Evolutionary conservation across 92 coral and sea anemone genomes (phyloP), one percentile per base, ranked within the genome.

Genomic region (Epizoanthus ramosus): DNA sequence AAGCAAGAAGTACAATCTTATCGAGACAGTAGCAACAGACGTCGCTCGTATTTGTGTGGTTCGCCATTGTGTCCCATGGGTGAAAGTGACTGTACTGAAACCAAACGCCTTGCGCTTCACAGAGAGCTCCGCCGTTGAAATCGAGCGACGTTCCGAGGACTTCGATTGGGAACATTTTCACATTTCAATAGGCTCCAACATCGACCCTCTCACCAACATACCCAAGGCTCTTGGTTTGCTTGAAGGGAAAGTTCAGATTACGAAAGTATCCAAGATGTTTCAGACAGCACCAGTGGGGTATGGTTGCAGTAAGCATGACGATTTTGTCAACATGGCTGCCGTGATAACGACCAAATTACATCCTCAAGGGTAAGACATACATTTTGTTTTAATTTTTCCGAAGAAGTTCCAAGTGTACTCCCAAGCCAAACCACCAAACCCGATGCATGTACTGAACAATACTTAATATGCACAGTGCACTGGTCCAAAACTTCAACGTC

Each of bases 21-120:
- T 92, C 28, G 95, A 92, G 84, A 71, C 95, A 8, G 88, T 92
- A 8, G 95, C 95, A 13, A 81, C 92, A 14, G 95, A 92, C 43
- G 88, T 92, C 10, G 95, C 92, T 16, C 91, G 95, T 24, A 86
- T 92, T 63, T 92, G 93, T 33, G 95, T 92, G 17, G 85, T 74
- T 7, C 63, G 88, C 2, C 89, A 92, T 52, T 76, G 80, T 1
- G 85, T 71, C 9, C 91, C 79, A 3, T 86, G 86, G 75, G 95
- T 87, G 1, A 74, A 68, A 84, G 91, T 92, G 58, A 83, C n/a
- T 2, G 95, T 92, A 0, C 45, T 74, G 22, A 92, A 92, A 66
- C 92, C 89, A 17, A 75, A 86, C 85, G 73, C 87, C 1, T 76
- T 92, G 64, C 88, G 91, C 28, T 92, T 92, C 58, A 19, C 87